A percentile compares a stretch with the other conserved stretches of the same genome.
These are phyloP conservation scores for Amitus sp. DNA, from an alignment of 2,888 invertebrate genomes.

Conservation along the genomic window DNA sequence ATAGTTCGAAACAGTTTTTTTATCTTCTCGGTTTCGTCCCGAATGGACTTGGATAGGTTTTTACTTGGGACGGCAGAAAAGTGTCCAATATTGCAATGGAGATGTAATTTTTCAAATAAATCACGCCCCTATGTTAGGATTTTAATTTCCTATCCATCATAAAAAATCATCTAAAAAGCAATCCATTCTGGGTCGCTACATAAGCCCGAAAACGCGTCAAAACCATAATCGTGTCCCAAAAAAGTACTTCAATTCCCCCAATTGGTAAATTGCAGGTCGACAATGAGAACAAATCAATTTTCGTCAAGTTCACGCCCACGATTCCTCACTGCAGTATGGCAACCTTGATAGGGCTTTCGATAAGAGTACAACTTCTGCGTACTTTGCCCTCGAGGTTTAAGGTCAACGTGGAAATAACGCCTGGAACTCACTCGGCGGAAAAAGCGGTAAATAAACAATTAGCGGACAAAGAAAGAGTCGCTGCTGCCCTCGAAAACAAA, in stretches of 20 bases:
- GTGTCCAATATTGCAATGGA: no score
- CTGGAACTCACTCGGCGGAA: slow-evolving; percentile 93
- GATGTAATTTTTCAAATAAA: no score
- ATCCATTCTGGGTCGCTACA: no score
- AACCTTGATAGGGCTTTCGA: slow-evolving; percentile 91
- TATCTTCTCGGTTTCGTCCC: no score
- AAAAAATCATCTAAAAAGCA: not conserved
- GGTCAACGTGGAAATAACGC: slow-evolving; percentile 87
- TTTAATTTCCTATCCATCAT: slow-evolving; percentile 1
- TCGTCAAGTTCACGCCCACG: slow-evolving; percentile 93
- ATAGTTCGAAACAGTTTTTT: no score
- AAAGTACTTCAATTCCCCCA: no score
- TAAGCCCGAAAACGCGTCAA: no score
- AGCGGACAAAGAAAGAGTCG: slow-evolving; percentile 97
- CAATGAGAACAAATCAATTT: slow-evolving; percentile 76
- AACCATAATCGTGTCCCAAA: no score
- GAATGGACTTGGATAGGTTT: no score
- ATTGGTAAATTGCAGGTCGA: slow-evolving; percentile 73
- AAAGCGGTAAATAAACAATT: slow-evolving; percentile 96
- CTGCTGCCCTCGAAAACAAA: slow-evolving; percentile 95
- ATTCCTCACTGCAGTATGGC: slow-evolving; percentile 99
- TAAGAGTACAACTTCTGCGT: slow-evolving; percentile 89
- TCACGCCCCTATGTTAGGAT: no score
- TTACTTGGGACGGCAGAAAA: no score
- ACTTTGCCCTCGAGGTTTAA: slow-evolving; percentile 86